Evolutionary conservation across 2,797 vertebrate species (phyloP).

Genomic region (Protosalanx chinensis): DNA sequence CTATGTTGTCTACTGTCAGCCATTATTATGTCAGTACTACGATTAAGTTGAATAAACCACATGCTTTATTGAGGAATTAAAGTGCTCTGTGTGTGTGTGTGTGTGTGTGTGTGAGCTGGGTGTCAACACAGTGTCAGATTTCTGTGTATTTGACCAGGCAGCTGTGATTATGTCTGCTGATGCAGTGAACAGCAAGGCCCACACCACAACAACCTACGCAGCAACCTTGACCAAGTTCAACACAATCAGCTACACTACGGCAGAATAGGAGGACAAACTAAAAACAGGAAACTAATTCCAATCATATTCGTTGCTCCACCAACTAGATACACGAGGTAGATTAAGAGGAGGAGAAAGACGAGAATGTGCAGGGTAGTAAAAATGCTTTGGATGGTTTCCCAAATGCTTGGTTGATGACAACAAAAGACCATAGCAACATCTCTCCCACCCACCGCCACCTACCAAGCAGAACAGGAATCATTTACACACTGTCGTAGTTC

Average conservation of each 20-base stretch:
- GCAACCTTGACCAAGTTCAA: neutral
- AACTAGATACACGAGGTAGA: neutral
- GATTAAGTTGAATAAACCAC: neutral
- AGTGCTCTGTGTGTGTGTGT: neutral
- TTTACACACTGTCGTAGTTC: neutral
- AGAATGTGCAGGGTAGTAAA: slow-evolving; percentile 25
- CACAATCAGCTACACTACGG: neutral
- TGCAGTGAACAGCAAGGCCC: neutral
- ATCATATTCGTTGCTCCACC: neutral
- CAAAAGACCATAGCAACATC: no score
- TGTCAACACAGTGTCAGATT: slow-evolving; percentile 2
- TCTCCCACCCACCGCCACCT: no score
- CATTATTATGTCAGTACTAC: neutral
- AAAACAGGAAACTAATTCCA: neutral
- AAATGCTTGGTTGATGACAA: slow-evolving; percentile 14
- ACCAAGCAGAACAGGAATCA: no score
- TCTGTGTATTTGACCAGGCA: neutral
- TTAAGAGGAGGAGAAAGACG: neutral
- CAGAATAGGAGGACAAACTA: neutral
- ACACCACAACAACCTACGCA: slow-evolving; percentile 1
- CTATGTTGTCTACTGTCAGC: no score
- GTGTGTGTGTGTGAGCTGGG: neutral
- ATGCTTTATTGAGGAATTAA: neutral
- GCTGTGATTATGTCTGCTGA: neutral
- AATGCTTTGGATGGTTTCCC: slow-evolving; percentile 34